phyloP scores from a whole-genome alignment of 2,888 invertebrate genomes.

The Stenodera caucasica region DNA sequence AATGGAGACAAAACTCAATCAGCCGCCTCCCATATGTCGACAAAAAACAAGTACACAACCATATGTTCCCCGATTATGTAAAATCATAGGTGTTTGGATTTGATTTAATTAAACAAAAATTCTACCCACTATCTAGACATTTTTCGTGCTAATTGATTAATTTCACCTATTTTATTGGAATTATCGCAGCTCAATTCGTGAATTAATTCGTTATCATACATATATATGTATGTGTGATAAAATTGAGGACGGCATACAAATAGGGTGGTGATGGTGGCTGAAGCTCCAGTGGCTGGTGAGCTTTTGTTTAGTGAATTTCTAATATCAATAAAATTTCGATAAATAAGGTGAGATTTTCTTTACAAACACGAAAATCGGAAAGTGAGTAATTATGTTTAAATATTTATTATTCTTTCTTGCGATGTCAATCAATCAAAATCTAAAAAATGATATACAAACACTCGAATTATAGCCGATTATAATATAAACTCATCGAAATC shows the following conservation, averaged over 20 bases:
- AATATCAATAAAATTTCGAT: background rate
- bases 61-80: background rate
- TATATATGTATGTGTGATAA: background rate
- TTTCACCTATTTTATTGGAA: too few relatives aligned
- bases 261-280: background rate
- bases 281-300: constrained; percentile 1
- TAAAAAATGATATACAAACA: background rate
- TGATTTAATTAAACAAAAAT: background rate
- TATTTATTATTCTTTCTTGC: too few relatives aligned
- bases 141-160: too few relatives aligned
- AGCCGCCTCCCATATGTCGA: background rate
- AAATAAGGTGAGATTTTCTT: background rate
- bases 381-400: too few relatives aligned
- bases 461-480: background rate
- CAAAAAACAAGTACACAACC: background rate
- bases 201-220: background rate
- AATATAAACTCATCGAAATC: background rate
- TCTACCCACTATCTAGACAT: too few relatives aligned
- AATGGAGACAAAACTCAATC: background rate
- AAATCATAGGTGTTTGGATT: background rate
- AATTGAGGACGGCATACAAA: background rate
- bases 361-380: too few relatives aligned
- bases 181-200: too few relatives aligned
- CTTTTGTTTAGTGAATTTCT: constrained; percentile 1
- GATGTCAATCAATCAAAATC: background rate